These are phyloP conservation scores for Amblyopsis rosae DNA, from an alignment of 2,113 vertebrate genomes.

Conservation along the genomic window DNA sequence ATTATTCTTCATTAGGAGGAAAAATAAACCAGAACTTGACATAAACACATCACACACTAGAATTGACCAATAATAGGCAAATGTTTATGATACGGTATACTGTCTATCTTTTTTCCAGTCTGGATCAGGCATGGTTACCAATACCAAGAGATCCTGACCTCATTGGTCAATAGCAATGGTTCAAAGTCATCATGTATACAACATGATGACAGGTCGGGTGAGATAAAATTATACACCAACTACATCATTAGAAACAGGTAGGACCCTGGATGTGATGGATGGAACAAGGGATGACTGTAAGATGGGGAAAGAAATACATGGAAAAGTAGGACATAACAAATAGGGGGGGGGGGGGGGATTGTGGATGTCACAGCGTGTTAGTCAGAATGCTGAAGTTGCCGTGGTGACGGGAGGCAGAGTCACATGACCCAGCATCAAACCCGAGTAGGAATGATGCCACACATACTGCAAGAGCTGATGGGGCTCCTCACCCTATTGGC, in stretches of 20 bases:
- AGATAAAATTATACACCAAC: neutral
- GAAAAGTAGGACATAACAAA: constrained; percentile 23
- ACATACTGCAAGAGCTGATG: constrained; percentile 21
- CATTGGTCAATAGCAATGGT: too few species aligned
- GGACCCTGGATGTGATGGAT: constrained; percentile 8
- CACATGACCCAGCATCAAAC: constrained; percentile 50
- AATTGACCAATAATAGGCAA: neutral
- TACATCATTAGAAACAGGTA: neutral
- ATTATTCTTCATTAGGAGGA: neutral
- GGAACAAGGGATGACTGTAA: constrained; percentile 4
- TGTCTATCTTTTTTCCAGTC: neutral
- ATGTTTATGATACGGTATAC: neutral
- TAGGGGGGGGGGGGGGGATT: constrained; percentile 49
- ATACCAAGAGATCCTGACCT: too few species aligned
- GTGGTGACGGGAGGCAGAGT: constrained; percentile 52
- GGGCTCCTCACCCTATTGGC: constrained; percentile 11
- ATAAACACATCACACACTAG: neutral
- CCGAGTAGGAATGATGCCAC: constrained; percentile 49
- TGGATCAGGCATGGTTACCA: too few species aligned
- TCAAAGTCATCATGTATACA: too few species aligned
- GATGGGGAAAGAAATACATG: constrained; percentile 26
- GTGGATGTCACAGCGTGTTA: constrained; percentile 59
- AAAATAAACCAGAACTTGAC: neutral
- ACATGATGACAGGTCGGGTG: neutral
- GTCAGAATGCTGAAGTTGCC: constrained; percentile 49